Evolutionary conservation across 2,797 vertebrate genomes (phyloP).

Genomic region (Gouania willdenowi): DNA sequence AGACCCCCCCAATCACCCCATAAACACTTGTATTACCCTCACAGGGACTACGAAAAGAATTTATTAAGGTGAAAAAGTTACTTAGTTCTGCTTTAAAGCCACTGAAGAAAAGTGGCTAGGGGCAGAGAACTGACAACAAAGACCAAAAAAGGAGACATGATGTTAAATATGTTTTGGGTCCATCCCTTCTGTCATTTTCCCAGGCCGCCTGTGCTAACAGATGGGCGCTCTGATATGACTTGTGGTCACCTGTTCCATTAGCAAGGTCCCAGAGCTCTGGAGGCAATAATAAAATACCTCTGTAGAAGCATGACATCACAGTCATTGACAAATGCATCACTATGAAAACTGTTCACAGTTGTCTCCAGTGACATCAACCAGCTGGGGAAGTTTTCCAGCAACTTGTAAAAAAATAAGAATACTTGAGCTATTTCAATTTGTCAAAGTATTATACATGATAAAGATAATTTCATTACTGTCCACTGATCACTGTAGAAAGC

Average conservation of each 20-base stretch:
- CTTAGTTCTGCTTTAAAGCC: too few relatives aligned
- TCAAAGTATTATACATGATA: too few relatives aligned
- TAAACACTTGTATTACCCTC: too few relatives aligned
- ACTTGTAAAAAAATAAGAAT: too few relatives aligned
- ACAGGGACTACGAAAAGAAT: too few relatives aligned
- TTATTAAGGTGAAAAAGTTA: too few relatives aligned
- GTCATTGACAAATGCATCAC: conserved; percentile 4
- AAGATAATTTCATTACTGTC: too few relatives aligned
- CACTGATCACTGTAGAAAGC: too few relatives aligned
- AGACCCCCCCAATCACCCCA: too few relatives aligned
- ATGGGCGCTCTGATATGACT: conserved; percentile 66
- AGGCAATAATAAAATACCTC: conserved; percentile 9
- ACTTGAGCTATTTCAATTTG: too few relatives aligned
- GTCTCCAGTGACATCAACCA: neutral
- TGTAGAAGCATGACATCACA: conserved; percentile 15
- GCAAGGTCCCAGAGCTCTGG: conserved; percentile 28
- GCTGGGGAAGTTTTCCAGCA: neutral
- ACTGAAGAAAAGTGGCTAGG: neutral
- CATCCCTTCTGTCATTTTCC: conserved; percentile 33
- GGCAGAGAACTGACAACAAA: conserved; percentile 13
- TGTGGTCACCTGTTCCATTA: conserved; percentile 58
- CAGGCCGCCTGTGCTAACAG: conserved; percentile 67
- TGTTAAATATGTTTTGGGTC: conserved; percentile 44
- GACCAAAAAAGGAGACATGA: conserved; percentile 24
- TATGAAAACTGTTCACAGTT: conserved; percentile 6